Conservation (phyloP, 2,113 vertebrate genomes). For the Burhinus oedicnemus region DNA sequence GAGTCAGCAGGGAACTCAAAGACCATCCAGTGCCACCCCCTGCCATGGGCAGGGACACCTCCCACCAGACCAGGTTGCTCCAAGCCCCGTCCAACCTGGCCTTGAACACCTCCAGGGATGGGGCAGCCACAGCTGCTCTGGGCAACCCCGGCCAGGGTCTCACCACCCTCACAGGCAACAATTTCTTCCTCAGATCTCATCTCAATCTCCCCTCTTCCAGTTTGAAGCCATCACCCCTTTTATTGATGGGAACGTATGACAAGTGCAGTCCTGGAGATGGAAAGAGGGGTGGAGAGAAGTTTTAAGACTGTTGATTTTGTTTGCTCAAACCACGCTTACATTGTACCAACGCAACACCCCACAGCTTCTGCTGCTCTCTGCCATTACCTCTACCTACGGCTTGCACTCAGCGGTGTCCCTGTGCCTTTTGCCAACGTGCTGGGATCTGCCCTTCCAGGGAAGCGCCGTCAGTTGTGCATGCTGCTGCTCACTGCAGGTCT, state of each 20-base stretch:
- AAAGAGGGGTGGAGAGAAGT: not conserved
- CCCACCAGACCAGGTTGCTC: not conserved
- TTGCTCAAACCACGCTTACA: not conserved
- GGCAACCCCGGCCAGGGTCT: not conserved
- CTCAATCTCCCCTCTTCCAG: no score
- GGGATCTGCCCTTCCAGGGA: not conserved
- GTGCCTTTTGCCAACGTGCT: not conserved
- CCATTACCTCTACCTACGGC: fast-evolving
- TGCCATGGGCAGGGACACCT: not conserved
- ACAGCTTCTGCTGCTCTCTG: not conserved
- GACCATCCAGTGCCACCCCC: not conserved
- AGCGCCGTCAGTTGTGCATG: fast-evolving
- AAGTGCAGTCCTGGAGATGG: not conserved
- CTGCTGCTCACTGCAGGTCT: not conserved
- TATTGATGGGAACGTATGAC: not conserved
- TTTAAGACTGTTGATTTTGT: not conserved
- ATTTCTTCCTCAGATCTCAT: no score
- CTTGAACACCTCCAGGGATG: not conserved
- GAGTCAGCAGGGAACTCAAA: not conserved
- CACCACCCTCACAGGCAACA: no score
- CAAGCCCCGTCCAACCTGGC: not conserved
- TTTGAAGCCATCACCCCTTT: no score
- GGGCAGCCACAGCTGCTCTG: no score
- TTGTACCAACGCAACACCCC: not conserved
- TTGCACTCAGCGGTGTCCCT: not conserved